Evolutionary conservation across 1,140 invertebrate species (phyloP).

Genomic region (Bradynema listronoti): DNA sequence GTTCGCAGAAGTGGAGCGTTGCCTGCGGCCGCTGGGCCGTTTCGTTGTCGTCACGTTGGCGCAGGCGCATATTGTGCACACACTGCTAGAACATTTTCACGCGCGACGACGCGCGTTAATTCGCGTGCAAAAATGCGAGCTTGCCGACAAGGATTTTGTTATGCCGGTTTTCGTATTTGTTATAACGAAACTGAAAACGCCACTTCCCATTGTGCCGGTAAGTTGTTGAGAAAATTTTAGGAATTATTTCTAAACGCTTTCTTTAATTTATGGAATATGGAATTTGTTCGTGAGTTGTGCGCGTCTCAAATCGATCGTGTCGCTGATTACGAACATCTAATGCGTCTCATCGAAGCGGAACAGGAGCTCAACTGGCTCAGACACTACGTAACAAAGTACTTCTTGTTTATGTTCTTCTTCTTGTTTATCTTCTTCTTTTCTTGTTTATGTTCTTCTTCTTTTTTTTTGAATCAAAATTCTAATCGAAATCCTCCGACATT

Average conservation of each 20-base stretch:
- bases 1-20: conserved; percentile 33
- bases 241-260: neutral
- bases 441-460: too few relatives aligned
- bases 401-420: too few relatives aligned
- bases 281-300: conserved; percentile 7
- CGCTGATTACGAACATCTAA: conserved; percentile 23
- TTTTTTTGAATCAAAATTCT: conserved; percentile 4
- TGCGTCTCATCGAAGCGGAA: conserved; percentile 20
- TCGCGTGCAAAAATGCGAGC: conserved; percentile 40
- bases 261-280: conserved; percentile 13
- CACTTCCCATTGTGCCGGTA: conserved; percentile 27
- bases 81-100: conserved; percentile 36
- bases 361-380: conserved; percentile 44
- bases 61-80: conserved; percentile 41
- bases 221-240: neutral
- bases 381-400: conserved; percentile 28
- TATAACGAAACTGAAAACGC: conserved; percentile 41
- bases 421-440: too few relatives aligned
- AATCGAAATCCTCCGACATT: neutral
- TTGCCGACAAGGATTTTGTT: conserved; percentile 38
- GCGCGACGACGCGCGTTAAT: conserved; percentile 29
- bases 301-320: conserved; percentile 13
- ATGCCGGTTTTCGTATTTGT: conserved; percentile 52
- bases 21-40: conserved; percentile 27
- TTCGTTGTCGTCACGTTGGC: conserved; percentile 48